phyloP scores from a whole-genome alignment of 2,113 vertebrate species.

The Gulo gulo region DNA sequence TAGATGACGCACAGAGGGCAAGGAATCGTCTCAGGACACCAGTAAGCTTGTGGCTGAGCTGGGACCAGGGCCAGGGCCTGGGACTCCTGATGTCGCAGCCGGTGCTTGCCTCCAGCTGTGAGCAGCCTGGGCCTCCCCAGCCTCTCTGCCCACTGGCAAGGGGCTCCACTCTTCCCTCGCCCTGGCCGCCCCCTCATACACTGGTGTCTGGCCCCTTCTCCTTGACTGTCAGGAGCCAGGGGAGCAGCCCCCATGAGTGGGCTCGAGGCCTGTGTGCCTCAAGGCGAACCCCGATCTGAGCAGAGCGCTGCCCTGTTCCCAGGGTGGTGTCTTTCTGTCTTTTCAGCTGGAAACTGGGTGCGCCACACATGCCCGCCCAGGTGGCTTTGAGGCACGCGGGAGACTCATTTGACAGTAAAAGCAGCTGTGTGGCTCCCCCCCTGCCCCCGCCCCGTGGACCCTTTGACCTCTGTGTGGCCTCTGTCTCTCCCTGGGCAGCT shows the following conservation, averaged over 20 bases:
- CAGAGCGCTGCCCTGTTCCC: background rate
- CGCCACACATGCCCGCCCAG: background rate
- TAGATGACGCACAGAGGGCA: background rate
- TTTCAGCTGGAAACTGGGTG: background rate
- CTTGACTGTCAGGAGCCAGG: background rate
- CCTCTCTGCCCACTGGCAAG: background rate
- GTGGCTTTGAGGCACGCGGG: background rate
- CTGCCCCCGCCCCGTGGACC: background rate
- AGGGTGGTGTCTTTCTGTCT: background rate
- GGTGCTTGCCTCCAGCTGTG: background rate
- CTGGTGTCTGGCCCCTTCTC: background rate
- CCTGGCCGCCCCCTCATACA: background rate
- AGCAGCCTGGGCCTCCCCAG: too few relatives aligned
- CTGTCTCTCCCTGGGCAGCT: background rate
- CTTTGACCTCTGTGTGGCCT: background rate
- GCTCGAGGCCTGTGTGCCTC: background rate
- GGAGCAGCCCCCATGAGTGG: background rate
- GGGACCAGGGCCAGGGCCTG: background rate
- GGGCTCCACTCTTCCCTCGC: background rate
- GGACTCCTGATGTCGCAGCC: background rate
- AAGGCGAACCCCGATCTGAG: background rate
- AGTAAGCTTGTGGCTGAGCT: background rate
- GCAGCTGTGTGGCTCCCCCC: fast-evolving
- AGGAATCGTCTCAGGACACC: background rate
- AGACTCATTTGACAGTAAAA: background rate